These are phyloP conservation scores for Ptychadena robeensis DNA, from an alignment of 2,797 vertebrate species.

Conservation along the genomic window DNA sequence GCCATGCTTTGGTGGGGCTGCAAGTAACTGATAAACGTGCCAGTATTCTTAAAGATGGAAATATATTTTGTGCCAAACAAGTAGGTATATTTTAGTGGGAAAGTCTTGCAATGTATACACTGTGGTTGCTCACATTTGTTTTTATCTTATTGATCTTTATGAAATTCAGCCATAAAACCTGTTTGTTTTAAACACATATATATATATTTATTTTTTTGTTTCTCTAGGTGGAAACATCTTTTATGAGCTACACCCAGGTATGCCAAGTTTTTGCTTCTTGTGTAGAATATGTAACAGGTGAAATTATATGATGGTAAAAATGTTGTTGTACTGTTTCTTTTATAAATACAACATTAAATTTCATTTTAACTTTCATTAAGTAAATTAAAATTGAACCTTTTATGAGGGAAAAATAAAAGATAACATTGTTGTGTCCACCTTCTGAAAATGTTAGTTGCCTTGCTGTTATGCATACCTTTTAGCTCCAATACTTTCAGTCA, in stretches of 20 bases:
- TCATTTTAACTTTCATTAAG: too few relatives aligned
- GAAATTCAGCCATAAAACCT: not conserved
- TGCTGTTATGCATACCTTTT: too few relatives aligned
- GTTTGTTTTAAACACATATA: not conserved
- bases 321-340: too few relatives aligned
- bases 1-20: constrained; percentile 12
- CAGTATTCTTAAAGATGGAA: not conserved
- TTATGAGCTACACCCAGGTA: not conserved
- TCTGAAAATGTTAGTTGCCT: too few relatives aligned
- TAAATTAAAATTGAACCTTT: too few relatives aligned
- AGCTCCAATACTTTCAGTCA: too few relatives aligned
- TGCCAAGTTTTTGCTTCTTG: not conserved
- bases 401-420: too few relatives aligned
- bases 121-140: not conserved
- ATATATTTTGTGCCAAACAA: not conserved
- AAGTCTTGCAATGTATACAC: not conserved
- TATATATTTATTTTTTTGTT: not conserved
- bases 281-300: too few relatives aligned
- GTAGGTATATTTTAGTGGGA: constrained; percentile 4
- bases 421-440: too few relatives aligned
- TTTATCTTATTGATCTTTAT: not conserved
- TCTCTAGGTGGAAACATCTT: not conserved
- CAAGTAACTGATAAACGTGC: constrained; percentile 6
- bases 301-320: too few relatives aligned
- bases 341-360: too few relatives aligned